Evolutionary conservation across 2,797 vertebrate genomes (phyloP).

Genomic region (Momotus momota): DNA sequence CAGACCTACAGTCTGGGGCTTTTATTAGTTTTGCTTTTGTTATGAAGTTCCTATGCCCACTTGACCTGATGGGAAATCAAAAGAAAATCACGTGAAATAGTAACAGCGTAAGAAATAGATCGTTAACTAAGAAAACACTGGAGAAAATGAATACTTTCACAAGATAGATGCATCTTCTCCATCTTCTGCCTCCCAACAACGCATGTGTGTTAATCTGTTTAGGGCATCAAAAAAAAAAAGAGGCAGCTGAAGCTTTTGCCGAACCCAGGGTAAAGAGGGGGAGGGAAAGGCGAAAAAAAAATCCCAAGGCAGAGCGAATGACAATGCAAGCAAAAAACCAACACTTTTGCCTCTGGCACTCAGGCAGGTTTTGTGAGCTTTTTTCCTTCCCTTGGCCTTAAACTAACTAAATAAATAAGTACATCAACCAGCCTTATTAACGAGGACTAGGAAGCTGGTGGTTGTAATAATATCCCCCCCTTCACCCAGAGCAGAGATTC

Average conservation of each 20-base stretch:
- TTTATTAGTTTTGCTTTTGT: not conserved
- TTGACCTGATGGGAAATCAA: conserved; percentile 16
- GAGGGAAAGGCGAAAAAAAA: not conserved
- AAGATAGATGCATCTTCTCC: conserved; percentile 60
- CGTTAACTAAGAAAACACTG: conserved; percentile 66
- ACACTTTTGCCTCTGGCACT: not conserved
- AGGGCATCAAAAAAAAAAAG: conserved; percentile 75
- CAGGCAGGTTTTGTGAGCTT: conserved; percentile 40
- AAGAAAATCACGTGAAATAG: conserved; percentile 11
- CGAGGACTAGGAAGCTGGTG: conserved; percentile 38
- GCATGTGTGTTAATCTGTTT: conserved; percentile 72
- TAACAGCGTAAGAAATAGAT: conserved; percentile 34
- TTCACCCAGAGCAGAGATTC: conserved; percentile 26
- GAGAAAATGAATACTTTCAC: conserved; percentile 66
- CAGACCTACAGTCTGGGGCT: not conserved
- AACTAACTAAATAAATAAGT: conserved; percentile 67
- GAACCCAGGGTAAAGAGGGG: conserved; percentile 59
- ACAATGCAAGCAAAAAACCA: conserved; percentile 59
- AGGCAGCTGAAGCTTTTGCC: conserved; percentile 79
- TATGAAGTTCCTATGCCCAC: not conserved
- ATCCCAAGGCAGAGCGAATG: conserved; percentile 75
- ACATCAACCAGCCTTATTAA: conserved; percentile 53
- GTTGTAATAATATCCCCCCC: conserved; percentile 20
- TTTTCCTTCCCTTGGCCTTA: conserved; percentile 57
- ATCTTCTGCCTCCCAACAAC: not conserved